A percentile compares a stretch with the other conserved stretches of the same genome.
Evolutionary conservation across 2,888 invertebrate genomes (phyloP).

Genomic region (Beris morrisii): DNA sequence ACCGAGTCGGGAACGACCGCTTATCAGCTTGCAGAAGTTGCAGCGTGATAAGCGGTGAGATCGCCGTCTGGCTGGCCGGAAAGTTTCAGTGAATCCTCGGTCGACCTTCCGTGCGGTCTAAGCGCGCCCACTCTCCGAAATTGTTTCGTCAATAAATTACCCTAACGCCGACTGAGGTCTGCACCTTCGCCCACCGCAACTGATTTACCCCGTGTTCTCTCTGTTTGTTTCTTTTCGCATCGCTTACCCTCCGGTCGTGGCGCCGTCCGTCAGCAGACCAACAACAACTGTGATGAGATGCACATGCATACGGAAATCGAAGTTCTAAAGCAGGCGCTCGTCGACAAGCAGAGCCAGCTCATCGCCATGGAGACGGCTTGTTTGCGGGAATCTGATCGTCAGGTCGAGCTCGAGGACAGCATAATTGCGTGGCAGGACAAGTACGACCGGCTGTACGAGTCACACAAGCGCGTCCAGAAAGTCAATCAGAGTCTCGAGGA

Average conservation of each 20-base stretch:
- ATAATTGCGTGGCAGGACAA: conserved; percentile 88
- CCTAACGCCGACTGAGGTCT: neutral
- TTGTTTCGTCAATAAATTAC: neutral
- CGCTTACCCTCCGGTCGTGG: conserved; percentile 3
- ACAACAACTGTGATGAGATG: conserved; percentile 56
- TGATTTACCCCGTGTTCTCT: conserved; percentile 5
- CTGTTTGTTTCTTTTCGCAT: conserved; percentile 7
- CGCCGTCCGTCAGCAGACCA: neutral
- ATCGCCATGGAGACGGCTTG: conserved; percentile 85
- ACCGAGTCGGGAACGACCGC: too few species aligned
- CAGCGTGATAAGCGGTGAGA: too few species aligned
- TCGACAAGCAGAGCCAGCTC: conserved; percentile 81
- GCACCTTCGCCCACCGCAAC: neutral
- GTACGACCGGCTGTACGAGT: conserved; percentile 89
- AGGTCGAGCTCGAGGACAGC: conserved; percentile 80
- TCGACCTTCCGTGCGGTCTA: too few species aligned
- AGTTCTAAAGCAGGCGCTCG: conserved; percentile 77
- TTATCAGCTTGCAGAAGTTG: too few species aligned
- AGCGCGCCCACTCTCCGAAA: too few species aligned
- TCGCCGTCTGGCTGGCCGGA: too few species aligned
- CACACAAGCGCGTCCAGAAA: conserved; percentile 90
- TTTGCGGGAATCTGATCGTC: conserved; percentile 75
- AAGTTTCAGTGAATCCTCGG: too few species aligned
- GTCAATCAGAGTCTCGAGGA: conserved; percentile 94
- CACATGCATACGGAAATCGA: conserved; percentile 87